These are phyloP conservation scores for Syngnathus rostellatus DNA, from an alignment of 2,797 vertebrate species.

Conservation along the genomic window DNA sequence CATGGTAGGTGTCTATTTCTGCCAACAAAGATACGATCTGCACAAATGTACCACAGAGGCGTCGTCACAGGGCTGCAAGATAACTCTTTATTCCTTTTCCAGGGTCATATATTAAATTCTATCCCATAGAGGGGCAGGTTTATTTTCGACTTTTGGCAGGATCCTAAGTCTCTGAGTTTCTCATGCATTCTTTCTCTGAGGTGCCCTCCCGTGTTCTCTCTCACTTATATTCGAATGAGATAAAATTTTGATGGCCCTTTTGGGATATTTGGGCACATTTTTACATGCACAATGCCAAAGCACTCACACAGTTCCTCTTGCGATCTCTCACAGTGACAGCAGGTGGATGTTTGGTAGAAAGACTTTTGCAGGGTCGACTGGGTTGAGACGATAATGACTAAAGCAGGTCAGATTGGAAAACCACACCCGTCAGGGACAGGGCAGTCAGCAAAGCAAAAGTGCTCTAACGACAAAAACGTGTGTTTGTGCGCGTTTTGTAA, in stretches of 20 bases:
- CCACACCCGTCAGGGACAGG: constrained; percentile 42
- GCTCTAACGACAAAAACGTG: constrained; percentile 60
- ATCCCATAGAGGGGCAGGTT: background rate
- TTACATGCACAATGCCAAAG: too few relatives aligned
- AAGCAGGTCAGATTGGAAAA: constrained; percentile 56
- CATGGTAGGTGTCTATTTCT: too few relatives aligned
- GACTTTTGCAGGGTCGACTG: constrained; percentile 4
- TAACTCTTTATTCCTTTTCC: background rate
- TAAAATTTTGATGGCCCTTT: constrained; percentile 36
- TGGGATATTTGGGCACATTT: constrained; percentile 21
- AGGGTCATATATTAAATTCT: background rate
- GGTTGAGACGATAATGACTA: constrained; percentile 41
- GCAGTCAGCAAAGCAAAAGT: constrained; percentile 23
- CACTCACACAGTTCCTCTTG: background rate
- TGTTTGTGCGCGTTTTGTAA: constrained; percentile 25
- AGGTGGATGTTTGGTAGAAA: constrained; percentile 36
- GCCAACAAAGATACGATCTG: too few relatives aligned
- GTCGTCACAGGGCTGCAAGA: background rate
- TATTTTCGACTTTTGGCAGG: background rate
- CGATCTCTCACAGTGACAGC: constrained; percentile 2
- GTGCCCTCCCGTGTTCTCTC: constrained; percentile 23
- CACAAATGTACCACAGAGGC: background rate
- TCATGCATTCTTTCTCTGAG: constrained; percentile 9
- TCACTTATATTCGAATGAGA: constrained; percentile 33
- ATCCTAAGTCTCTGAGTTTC: background rate